Evolutionary conservation across 2,797 vertebrate genomes (phyloP).

Genomic region (Notoglanidium macrostoma): DNA sequence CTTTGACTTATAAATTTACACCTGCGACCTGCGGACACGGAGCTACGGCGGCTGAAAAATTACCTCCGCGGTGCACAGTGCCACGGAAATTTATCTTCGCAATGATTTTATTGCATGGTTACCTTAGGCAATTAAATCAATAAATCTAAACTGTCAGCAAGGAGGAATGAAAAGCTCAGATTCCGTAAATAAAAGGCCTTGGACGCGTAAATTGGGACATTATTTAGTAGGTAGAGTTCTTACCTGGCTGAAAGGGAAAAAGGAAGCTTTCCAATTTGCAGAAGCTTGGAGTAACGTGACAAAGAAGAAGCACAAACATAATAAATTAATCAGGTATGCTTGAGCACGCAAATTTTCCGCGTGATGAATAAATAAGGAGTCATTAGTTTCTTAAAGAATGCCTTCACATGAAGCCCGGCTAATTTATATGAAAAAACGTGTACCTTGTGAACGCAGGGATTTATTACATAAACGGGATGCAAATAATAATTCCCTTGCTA

Average conservation of each 20-base stretch:
- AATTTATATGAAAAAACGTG: conserved; percentile 52
- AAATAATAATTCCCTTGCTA: conserved; percentile 30
- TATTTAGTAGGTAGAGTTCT: conserved; percentile 79
- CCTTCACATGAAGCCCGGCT: conserved; percentile 50
- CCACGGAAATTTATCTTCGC: conserved; percentile 88
- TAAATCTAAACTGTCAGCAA: conserved; percentile 92
- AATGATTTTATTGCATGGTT: conserved; percentile 96
- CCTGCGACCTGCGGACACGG: conserved; percentile 86
- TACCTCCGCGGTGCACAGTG: conserved; percentile 77
- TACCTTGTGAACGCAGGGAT: conserved; percentile 31
- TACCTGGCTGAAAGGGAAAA: conserved; percentile 52
- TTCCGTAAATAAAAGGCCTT: conserved; percentile 88
- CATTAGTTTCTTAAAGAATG: conserved; percentile 65
- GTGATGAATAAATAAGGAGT: conserved; percentile 70
- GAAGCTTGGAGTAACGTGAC: conserved; percentile 58
- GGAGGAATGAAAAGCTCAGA: conserved; percentile 83
- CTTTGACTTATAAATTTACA: conserved; percentile 84
- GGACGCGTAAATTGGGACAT: conserved; percentile 85
- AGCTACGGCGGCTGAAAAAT: conserved; percentile 86
- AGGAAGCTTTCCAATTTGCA: conserved; percentile 65
- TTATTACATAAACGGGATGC: conserved; percentile 40
- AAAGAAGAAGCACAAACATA: conserved; percentile 46
- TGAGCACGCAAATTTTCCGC: conserved; percentile 62
- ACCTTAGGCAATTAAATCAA: conserved; percentile 96
- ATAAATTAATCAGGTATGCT: conserved; percentile 67